These are phyloP conservation scores for Colossoma macropomum DNA, from an alignment of 2,113 vertebrate species.

Conservation along the genomic window DNA sequence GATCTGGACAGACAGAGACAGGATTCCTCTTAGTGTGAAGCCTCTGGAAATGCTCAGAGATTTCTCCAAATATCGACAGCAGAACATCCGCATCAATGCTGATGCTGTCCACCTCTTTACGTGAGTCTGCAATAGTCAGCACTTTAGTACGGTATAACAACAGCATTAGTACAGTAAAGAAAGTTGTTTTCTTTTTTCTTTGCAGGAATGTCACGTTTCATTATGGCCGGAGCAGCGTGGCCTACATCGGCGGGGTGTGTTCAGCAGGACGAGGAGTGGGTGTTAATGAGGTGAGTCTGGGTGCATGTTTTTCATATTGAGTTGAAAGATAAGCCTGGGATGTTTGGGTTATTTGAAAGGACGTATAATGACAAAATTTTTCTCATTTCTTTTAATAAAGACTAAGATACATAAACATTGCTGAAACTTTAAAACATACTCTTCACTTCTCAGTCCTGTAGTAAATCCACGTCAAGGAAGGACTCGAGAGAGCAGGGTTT, in stretches of 20 bases:
- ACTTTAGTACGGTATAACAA: not conserved
- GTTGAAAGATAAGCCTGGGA: not conserved
- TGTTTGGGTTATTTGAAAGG: too few species aligned
- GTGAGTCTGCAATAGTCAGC: conserved; percentile 76
- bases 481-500: too few species aligned
- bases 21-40: conserved; percentile 85
- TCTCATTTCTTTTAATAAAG: too few species aligned
- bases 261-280: conserved; percentile 90
- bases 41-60: conserved; percentile 92
- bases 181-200: conserved; percentile 11
- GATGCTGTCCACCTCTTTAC: conserved; percentile 95
- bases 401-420: too few species aligned
- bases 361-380: too few species aligned
- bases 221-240: conserved; percentile 91
- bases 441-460: too few species aligned
- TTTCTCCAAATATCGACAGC: conserved; percentile 93
- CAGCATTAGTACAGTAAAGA: not conserved
- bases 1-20: conserved; percentile 95
- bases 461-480: too few species aligned
- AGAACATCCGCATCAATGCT: conserved; percentile 87
- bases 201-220: conserved; percentile 93
- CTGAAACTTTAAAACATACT: too few species aligned
- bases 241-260: conserved; percentile 94
- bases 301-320: not conserved
- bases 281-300: conserved; percentile 92